Evolutionary conservation across 2,797 vertebrate species (phyloP), one percentile per base, ranked within the genome.

Genomic region (Siniperca obscura): DNA sequence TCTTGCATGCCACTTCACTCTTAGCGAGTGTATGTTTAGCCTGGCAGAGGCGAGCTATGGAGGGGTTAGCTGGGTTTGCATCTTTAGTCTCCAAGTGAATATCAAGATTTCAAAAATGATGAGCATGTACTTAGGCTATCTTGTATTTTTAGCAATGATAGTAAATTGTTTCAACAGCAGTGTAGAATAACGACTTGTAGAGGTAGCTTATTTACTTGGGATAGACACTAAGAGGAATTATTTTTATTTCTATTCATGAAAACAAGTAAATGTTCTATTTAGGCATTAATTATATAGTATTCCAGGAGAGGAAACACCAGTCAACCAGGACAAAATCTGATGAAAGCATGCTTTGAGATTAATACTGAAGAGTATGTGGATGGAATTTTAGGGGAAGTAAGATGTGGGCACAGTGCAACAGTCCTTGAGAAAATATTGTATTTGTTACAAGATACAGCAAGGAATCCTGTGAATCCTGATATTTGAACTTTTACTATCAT

Each of bases 401-500:
- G 27, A 84, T 40, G 8, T 44, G 13, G 34, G 12, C 25, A 36
- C 17, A 57, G 44, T 70, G 36, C 62, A 69, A 56, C 22, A 62
- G 25, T 19, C 57, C 56, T 78, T 0, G 2, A 74, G 16, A 71
- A 81, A 78, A 76, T 42, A 2, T 30, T 55, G 1, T 44, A 42
- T 66, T 30, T 74, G 16, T 78, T 55, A 11, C 2, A 48, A 57
- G 50, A 62, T 25, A 55, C 48, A 66, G 50, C 22, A 30, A 65
- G 22, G 59, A 70, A 56, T 78, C 19, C 30, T 76, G 36, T 83
- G 57, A 83, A 82, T 84, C 36, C 59, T 17, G 50, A 66, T 77
- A 68, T 78, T 81, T 87, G 34, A 88, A 74, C 46, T 46, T 80
- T 72, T 68, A 73, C 74, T 50, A 57, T 75, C 59, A 40, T 70